phyloP scores from a whole-genome alignment of 2,797 vertebrate species.

The Oreortyx pictus region DNA sequence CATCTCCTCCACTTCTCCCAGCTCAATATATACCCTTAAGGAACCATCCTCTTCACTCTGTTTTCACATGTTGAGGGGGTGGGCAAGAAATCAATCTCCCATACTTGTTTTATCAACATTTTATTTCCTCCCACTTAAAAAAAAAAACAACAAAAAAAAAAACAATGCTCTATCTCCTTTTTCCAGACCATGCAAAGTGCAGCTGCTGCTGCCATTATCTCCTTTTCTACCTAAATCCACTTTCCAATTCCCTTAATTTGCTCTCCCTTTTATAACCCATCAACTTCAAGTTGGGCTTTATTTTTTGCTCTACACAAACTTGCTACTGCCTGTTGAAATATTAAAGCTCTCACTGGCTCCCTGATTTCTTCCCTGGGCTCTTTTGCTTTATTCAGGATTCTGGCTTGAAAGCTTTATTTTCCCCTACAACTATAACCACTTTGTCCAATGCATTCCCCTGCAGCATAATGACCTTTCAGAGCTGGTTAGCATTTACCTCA shows the following conservation, averaged over 20 bases:
- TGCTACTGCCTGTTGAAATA: neutral
- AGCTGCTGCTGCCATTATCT: neutral
- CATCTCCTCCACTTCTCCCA: neutral
- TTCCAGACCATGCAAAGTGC: neutral
- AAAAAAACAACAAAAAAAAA: neutral
- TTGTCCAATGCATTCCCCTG: neutral
- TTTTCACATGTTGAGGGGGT: neutral
- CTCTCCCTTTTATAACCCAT: neutral
- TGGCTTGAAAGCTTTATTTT: constrained; percentile 23
- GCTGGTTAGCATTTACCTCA: neutral
- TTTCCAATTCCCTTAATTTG: neutral
- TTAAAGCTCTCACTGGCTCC: neutral
- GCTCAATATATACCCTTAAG: constrained; percentile 5
- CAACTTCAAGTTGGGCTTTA: neutral
- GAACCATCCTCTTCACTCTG: neutral
- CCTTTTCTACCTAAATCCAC: neutral
- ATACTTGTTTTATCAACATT: neutral
- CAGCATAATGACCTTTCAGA: neutral
- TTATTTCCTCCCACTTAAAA: neutral
- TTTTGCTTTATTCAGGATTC: neutral
- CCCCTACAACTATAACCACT: neutral
- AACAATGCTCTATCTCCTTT: neutral
- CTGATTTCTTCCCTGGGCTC: neutral
- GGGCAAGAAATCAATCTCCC: neutral
- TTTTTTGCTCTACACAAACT: neutral